A percentile compares a stretch with the other conserved stretches of the same genome.
phyloP scores from a whole-genome alignment of 92 coral and sea anemone genomes.

The Blastomussa wellsi region DNA sequence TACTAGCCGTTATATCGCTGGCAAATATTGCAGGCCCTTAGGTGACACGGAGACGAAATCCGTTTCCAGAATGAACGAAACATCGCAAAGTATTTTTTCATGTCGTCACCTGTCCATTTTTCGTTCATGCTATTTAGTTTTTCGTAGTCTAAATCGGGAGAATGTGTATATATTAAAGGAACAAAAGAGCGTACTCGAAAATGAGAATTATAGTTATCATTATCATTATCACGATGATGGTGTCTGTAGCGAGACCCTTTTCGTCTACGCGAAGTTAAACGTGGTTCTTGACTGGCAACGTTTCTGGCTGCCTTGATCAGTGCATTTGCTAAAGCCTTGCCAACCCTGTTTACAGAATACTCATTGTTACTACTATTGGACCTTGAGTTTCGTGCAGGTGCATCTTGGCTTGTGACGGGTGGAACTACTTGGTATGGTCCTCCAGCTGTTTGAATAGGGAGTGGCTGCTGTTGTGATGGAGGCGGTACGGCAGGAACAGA shows the following conservation, averaged over 20 bases:
- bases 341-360: constrained; percentile 31
- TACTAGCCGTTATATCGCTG: neutral
- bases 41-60: neutral
- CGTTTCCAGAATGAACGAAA: constrained; percentile 33
- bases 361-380: constrained; percentile 12
- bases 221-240: neutral
- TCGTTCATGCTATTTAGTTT: neutral
- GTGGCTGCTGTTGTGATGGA: constrained; percentile 13
- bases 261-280: neutral
- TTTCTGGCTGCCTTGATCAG: constrained; percentile 40
- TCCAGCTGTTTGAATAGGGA: neutral
- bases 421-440: constrained; percentile 32
- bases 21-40: neutral
- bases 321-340: constrained; percentile 43
- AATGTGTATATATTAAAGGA: constrained; percentile 14
- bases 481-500: neutral
- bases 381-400: constrained; percentile 23
- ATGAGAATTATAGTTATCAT: neutral
- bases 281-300: constrained; percentile 25
- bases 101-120: neutral
- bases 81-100: constrained; percentile 4
- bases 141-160: neutral
- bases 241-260: constrained; percentile 20
- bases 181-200: constrained; percentile 26
- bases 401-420: neutral